Conservation (phyloP, 2,888 invertebrate species). For the Sarcophaga rosellei region DNA sequence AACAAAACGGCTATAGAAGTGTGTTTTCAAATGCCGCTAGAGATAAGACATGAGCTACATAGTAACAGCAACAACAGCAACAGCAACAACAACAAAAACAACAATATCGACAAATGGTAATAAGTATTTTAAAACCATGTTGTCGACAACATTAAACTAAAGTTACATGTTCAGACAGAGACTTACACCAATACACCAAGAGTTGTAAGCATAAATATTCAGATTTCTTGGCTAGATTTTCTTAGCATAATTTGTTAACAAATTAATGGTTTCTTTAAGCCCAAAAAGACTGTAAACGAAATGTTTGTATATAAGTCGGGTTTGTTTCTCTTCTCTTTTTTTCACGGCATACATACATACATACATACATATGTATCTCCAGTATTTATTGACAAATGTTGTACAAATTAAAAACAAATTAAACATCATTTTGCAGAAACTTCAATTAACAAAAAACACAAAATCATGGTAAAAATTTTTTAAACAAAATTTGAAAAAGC, state of each 20-base stretch:
- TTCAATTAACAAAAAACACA: conserved; percentile 41
- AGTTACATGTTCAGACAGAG: conserved; percentile 27
- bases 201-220: not conserved
- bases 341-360: not conserved
- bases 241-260: conserved; percentile 60
- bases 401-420: conserved; percentile 66
- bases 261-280: conserved; percentile 62
- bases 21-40: conserved; percentile 54
- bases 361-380: too few species aligned
- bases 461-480: not conserved
- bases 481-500: conserved; percentile 15
- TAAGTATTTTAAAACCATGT: conserved; percentile 37
- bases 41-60: conserved; percentile 43
- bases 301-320: too few species aligned
- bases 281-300: not conserved
- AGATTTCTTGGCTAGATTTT: conserved; percentile 31
- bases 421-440: conserved; percentile 58
- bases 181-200: not conserved
- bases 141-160: conserved; percentile 43
- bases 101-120: not conserved
- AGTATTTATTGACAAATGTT: conserved; percentile 51
- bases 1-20: conserved; percentile 36
- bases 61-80: not conserved
- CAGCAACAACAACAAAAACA: conserved; percentile 25
- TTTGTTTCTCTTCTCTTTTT: not conserved